Base-by-base conservation (phyloP, 2,113 vertebrate genomes). In the Nansenia antarctica region DNA sequence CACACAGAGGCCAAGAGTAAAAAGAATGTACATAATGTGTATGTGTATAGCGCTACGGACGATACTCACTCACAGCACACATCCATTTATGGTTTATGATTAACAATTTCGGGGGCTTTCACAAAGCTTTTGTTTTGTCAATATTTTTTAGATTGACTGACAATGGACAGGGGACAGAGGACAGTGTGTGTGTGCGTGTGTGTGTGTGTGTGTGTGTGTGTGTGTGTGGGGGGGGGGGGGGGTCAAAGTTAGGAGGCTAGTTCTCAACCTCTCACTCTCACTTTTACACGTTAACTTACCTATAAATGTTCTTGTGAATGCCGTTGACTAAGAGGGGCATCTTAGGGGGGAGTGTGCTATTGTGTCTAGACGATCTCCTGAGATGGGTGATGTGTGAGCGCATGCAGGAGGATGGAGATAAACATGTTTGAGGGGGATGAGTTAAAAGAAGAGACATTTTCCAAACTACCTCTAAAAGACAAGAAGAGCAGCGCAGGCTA, bases 321-420 rank as follows among this genome's bases (percentile, higher is more conserved):
- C 90, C 77, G 79, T 86, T 94, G 86, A 92, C 92, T 91, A 96
- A 89, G 77, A 96, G 92, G 84, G 92, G 91, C 94, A 95, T 95
- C 94, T 91, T 93, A 85, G 92, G 93, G 57, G 93, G 94, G 77
- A 95, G 89, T 73, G 88, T 92, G 91, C 93, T 92, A 93, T 78
- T 93, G 80, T 90, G 86, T 82, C 91, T 94, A 93, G 90, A 57
- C 84, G 91, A 89, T 77, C 85, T 91, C 91, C 94, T 94, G 88
- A 82, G 87, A 77, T 30, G 55, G n/a, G 62, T 45, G 61, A 89
- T 85, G 83, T 39, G 20, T 29, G 58, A 80, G 76, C 74, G 80
- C 89, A 90, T 86, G 84, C 80, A 84, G 70, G 70, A 74, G 58
- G n/a, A 74, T 34, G 69, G 11, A 76, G 54, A 69, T 59, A 55